Evolutionary conservation across 2,113 vertebrate genomes (phyloP), one percentile per base, ranked within the genome.

Genomic region (Maccullochella peelii): DNA sequence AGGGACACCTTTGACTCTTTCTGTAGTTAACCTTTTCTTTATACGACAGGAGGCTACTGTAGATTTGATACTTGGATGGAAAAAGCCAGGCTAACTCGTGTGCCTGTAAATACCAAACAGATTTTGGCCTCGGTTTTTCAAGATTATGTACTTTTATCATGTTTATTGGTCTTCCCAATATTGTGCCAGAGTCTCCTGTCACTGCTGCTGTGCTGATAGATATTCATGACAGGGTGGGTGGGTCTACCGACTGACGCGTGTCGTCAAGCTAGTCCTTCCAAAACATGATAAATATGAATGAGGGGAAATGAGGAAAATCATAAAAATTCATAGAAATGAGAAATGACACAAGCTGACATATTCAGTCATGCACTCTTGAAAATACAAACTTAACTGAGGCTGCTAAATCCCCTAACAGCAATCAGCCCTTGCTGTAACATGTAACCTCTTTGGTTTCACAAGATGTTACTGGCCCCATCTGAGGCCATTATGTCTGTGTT

Each of bases 271-370:
- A 6, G 47, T 63, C 20, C 62, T 79, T 33, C 38, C 59, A 83
- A 89, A 77, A 72, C 59, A 68, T 16, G 12, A 82, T 82, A 25
- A 86, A 85, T 80, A 88, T 88, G 61, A 89, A 88, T 77, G 44
- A 79, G 50, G 11, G 42, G 21, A 67, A 78, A 72, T 68, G 3
- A 74, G 62, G 47, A 74, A 84, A 80, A 57, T 58, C 73, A 70
- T 83, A 54, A 74, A 78, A 52, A 88, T 49, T 73, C 21, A 73
- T 61, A n/a, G 42, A 27, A 16, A 42, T 67, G n/a, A 67, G 33
- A 33, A 33, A 33, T 33, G 30, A 33, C 33, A 33, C 33, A 33
- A 33, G 33, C 33, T 9, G 61, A 73, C 47, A 47, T 44, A 16
- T 79, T 68, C 59, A 76, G 50, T 73, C 74, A 63, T 27, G 50